Percentiles rank a stretch among this genome's conserved stretches.
phyloP scores from a whole-genome alignment of 2,888 invertebrate species.

The Ectropis crepuscularia region DNA sequence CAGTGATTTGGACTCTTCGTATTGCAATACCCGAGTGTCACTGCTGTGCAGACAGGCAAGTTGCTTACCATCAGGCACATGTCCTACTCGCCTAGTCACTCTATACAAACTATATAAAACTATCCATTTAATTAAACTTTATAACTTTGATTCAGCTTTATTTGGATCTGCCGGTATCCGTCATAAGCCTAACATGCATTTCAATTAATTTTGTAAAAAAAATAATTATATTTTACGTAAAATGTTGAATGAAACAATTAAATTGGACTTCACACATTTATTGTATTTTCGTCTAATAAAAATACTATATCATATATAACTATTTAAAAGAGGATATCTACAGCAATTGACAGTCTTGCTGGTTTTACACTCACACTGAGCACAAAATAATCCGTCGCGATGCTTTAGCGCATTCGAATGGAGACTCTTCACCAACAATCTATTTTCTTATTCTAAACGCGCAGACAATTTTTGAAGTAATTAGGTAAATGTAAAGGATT shows the following conservation, averaged over 20 bases:
- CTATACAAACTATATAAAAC: too few relatives aligned
- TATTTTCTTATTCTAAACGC: constrained; percentile 75
- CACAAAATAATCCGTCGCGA: constrained; percentile 62
- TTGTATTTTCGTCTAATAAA: constrained; percentile 85
- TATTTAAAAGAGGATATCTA: constrained; percentile 80
- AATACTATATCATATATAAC: constrained; percentile 80
- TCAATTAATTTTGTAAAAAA: too few relatives aligned
- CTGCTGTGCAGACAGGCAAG: too few relatives aligned
- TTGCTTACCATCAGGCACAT: too few relatives aligned
- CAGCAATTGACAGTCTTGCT: constrained; percentile 84
- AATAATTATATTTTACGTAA: not conserved
- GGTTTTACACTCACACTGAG: constrained; percentile 72
- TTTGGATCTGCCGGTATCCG: too few relatives aligned
- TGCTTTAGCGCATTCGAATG: constrained; percentile 54
- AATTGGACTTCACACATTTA: constrained; percentile 84
- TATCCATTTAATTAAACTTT: too few relatives aligned
- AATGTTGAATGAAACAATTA: constrained; percentile 47
- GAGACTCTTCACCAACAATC: constrained; percentile 60
- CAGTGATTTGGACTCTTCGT: too few relatives aligned
- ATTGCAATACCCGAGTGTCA: too few relatives aligned
- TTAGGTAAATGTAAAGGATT: constrained; percentile 38
- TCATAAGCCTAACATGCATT: too few relatives aligned
- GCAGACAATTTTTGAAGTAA: constrained; percentile 57
- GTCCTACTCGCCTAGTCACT: too few relatives aligned
- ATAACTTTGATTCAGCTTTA: too few relatives aligned